Percentiles rank a stretch among this genome's conserved stretches.
Evolutionary conservation across 1,140 invertebrate genomes (phyloP).

Genomic region (Paracyclopina nana): DNA sequence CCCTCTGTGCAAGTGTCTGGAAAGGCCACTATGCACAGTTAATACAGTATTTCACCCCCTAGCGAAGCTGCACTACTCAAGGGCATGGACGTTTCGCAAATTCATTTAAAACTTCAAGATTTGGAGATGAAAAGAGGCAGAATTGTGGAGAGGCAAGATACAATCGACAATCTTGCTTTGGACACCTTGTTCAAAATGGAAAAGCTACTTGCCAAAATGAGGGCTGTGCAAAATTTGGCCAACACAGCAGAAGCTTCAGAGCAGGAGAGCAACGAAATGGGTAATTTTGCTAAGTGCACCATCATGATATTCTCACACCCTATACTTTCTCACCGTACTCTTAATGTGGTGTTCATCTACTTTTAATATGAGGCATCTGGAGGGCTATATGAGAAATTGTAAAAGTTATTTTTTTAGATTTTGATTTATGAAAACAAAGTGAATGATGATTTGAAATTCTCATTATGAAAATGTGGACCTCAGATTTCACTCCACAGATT

Average conservation of each 20-base stretch:
- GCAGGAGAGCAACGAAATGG: neutral
- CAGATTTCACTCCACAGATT: too few species aligned
- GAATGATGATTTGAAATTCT: too few species aligned
- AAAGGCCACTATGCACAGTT: too few species aligned
- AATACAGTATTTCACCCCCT: too few species aligned
- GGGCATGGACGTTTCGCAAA: neutral
- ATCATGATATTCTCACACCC: too few species aligned
- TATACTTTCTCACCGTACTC: too few species aligned
- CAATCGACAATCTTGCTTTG: neutral
- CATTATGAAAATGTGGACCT: too few species aligned
- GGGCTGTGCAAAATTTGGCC: neutral
- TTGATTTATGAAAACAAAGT: too few species aligned
- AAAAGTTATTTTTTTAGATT: too few species aligned
- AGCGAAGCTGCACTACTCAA: neutral
- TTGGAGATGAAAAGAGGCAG: neutral
- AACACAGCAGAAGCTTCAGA: neutral
- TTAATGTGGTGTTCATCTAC: neutral
- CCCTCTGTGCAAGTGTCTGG: neutral
- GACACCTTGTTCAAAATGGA: neutral
- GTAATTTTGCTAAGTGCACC: neutral
- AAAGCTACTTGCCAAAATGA: neutral
- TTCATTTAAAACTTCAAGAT: neutral
- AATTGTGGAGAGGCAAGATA: neutral
- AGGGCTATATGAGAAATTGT: neutral
- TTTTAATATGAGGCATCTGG: neutral